Conservation (phyloP, 2,888 invertebrate species). For the Tetramorium bicarinatum region DNA sequence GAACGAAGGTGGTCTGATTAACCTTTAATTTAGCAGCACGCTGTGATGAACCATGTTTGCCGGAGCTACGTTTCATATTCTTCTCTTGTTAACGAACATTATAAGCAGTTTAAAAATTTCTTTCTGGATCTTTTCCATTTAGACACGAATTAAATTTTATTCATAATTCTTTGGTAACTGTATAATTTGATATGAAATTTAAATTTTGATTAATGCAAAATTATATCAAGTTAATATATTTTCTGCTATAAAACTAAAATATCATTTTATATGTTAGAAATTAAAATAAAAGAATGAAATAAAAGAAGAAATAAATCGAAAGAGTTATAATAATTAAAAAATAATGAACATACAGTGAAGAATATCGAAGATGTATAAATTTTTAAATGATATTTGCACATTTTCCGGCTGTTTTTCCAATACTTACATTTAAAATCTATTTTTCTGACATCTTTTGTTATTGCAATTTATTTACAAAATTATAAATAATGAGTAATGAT, state of each 20-base stretch:
- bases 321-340: background rate
- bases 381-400: background rate
- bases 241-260: conserved; percentile 2
- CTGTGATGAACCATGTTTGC: background rate
- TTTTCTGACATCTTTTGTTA: background rate
- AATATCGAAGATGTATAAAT: background rate
- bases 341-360: background rate
- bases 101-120: background rate
- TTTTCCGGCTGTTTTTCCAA: background rate
- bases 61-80: background rate
- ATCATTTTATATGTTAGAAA: background rate
- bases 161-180: background rate
- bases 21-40: conserved; percentile 1
- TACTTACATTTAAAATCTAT: background rate
- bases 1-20: background rate
- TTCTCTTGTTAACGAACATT: background rate
- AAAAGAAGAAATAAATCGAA: background rate
- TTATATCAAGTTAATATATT: background rate
- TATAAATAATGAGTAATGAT: background rate
- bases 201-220: background rate
- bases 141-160: background rate
- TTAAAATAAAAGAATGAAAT: background rate
- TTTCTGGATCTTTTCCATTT: background rate
- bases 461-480: background rate
- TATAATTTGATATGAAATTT: background rate